These are phyloP conservation scores for Takifugu flavidus DNA, from an alignment of 2,113 vertebrate genomes.

Conservation along the genomic window DNA sequence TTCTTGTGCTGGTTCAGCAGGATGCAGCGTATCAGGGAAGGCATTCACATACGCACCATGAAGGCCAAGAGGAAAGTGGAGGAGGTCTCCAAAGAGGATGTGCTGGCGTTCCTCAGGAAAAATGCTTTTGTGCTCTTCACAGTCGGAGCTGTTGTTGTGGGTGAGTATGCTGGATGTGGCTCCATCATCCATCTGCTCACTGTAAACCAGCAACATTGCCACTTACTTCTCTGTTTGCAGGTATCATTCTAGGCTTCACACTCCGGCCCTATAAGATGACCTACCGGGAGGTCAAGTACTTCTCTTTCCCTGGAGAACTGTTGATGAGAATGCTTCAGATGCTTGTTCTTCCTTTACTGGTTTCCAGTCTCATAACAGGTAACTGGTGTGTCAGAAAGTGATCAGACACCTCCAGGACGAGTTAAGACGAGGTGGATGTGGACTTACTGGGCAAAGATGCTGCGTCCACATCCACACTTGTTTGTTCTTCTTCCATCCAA, in stretches of 20 bases:
- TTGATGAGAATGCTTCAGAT: conserved; percentile 98
- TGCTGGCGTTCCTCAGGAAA: conserved; percentile 87
- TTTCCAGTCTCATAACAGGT: conserved; percentile 97
- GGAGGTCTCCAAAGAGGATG: conserved; percentile 89
- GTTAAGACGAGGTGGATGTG: no score
- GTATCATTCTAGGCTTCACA: conserved; percentile 86
- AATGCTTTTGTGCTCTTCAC: conserved; percentile 96
- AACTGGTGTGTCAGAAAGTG: conserved; percentile 11
- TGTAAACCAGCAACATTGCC: no score
- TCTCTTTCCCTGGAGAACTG: conserved; percentile 94
- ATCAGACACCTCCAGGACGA: no score
- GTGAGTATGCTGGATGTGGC: conserved; percentile 70
- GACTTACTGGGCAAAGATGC: no score
- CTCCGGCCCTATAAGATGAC: conserved; percentile 88
- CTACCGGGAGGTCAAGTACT: conserved; percentile 93
- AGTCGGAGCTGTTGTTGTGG: conserved; percentile 85
- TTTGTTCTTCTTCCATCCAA: no score
- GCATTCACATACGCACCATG: conserved; percentile 88
- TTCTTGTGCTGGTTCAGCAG: conserved; percentile 59
- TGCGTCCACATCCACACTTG: no score
- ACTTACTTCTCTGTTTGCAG: conserved; percentile 58
- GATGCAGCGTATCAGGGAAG: conserved; percentile 89
- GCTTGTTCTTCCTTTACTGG: conserved; percentile 89
- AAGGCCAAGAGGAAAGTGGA: conserved; percentile 94
- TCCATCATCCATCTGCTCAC: no score